phyloP scores from a whole-genome alignment of 37 sponge, comb jelly and placozoan species.

The Tethya wilhelma region DNA sequence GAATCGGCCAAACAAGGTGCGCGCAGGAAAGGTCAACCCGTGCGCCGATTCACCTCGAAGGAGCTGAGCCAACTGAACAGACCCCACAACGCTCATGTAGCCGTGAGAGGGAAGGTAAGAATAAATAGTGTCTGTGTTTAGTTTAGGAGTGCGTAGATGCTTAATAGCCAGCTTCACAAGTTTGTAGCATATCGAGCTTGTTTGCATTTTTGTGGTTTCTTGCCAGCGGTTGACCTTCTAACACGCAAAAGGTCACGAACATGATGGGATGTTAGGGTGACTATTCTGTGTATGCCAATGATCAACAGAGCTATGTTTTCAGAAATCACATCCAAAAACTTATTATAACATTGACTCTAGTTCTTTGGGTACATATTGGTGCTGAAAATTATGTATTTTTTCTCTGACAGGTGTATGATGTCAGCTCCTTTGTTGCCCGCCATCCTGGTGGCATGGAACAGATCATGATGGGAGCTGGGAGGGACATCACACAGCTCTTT shows the following conservation, averaged over 20 bases:
- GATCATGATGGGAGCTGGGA: constrained; percentile 90
- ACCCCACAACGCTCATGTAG: constrained; percentile 90
- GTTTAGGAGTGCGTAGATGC: not conserved
- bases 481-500: constrained; percentile 88
- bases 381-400: not conserved
- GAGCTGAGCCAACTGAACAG: constrained; percentile 84
- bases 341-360: not conserved
- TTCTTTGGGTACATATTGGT: not conserved
- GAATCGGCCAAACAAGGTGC: not conserved
- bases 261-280: too few relatives aligned
- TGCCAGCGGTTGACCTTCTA: not conserved
- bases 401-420: constrained; percentile 86
- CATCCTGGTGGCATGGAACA: constrained; percentile 97
- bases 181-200: too few relatives aligned
- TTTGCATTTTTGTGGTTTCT: not conserved
- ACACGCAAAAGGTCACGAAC: not conserved
- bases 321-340: not conserved
- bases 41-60: constrained; percentile 72
- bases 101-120: constrained; percentile 87
- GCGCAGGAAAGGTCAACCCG: not conserved
- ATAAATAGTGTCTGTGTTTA: not conserved
- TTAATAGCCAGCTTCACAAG: too few relatives aligned
- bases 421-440: constrained; percentile 74
- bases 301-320: not conserved
- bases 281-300: not conserved